Evolutionary conservation across 2,797 vertebrate genomes (phyloP).

Genomic region (Karalla daura): DNA sequence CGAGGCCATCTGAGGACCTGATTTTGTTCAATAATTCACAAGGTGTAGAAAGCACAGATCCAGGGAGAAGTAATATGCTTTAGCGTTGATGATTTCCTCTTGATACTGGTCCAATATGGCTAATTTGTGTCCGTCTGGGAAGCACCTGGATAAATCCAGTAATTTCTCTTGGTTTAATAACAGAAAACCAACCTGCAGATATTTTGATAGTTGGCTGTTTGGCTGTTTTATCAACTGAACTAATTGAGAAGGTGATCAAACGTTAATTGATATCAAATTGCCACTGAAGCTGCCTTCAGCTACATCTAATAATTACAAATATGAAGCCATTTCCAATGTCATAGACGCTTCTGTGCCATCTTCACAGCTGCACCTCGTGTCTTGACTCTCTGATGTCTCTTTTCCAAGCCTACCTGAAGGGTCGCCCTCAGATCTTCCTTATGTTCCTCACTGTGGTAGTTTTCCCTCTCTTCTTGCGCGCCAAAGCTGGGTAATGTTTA

Average conservation of each 20-base stretch:
- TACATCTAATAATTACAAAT: background rate
- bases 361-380: background rate
- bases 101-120: too few species aligned
- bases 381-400: background rate
- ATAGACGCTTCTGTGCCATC: background rate
- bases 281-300: background rate
- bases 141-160: too few species aligned
- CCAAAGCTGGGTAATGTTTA: slow-evolving; percentile 76
- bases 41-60: too few species aligned
- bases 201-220: background rate
- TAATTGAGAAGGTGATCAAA: background rate
- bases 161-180: too few species aligned
- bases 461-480: slow-evolving; percentile 73
- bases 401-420: slow-evolving; percentile 4
- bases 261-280: background rate
- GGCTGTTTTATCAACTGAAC: background rate
- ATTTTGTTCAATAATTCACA: too few species aligned
- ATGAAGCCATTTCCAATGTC: background rate
- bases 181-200: background rate
- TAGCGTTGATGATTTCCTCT: too few species aligned
- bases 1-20: too few species aligned
- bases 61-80: too few species aligned
- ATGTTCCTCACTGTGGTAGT: slow-evolving; percentile 17
- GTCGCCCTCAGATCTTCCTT: background rate
- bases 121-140: too few species aligned